Base-by-base conservation (phyloP, 2,113 vertebrate genomes). In the Peucedramus taeniatus region DNA sequence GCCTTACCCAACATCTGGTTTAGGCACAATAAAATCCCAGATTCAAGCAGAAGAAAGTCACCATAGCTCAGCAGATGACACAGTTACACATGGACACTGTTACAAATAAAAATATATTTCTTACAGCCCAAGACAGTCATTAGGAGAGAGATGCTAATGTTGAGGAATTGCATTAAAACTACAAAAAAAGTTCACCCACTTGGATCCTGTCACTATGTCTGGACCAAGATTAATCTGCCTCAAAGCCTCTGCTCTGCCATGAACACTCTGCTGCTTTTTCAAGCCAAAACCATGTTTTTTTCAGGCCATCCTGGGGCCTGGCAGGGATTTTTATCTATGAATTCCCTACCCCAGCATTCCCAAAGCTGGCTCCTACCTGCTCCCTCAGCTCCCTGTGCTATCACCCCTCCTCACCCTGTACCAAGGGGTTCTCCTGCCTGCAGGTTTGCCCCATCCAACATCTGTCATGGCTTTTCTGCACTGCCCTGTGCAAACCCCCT, bases 361-460 rank as follows among this genome's bases (percentile, higher is more conserved):
- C 59, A 59, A 11, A 64, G 19, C 68, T 76, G 42, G 23, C 24
- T 61, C 5, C 0, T 54, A 23, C 23, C 59, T 53, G 15, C 35
- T 35, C 26, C 9, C 45, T 24, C 79, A 42, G 45, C 59, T 17
- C 20, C 37, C 71, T 31, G 44, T 16, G 65, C 77, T 24, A 5
- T 19, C 77, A 10, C n/a, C 30, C 21, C 68, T 33, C 28, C n/a
- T 47, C 20, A n/a, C 13, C 8, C 24, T 1, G 0, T 1, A 35
- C 7, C 13, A 2, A 61, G 14, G 2, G 20, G 23, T 2, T 51
- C 60, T 75, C 40, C 92, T 60, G 47, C 33, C 42, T 30, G 51
- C 54, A 50, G 15, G 10, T 64, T 37, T 60, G 42, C 28, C 17
- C 64, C 53, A 6, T 35, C 54, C 40, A 59, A 17, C 33, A 28